Evolutionary conservation across 1,140 invertebrate species (phyloP).

Genomic region (Halyomorpha halys): DNA sequence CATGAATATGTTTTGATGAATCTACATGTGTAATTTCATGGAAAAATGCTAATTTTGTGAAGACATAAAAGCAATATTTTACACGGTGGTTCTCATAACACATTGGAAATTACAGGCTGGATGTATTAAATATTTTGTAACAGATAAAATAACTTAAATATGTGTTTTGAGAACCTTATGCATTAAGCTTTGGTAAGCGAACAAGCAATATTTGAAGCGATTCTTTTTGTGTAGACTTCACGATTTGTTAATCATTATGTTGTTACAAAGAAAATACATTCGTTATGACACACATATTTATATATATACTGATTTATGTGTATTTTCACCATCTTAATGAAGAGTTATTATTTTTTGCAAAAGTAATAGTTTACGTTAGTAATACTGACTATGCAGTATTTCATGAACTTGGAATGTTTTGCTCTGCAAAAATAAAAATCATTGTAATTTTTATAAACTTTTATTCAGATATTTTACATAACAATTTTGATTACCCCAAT

Average conservation of each 20-base stretch:
- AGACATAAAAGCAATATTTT: slow-evolving; percentile 22
- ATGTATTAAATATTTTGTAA: background rate
- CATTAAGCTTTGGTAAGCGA: slow-evolving; percentile 28
- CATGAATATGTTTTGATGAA: too few relatives aligned
- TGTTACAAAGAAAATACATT: slow-evolving; percentile 15
- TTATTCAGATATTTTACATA: slow-evolving; percentile 20
- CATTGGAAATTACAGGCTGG: background rate
- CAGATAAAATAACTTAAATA: background rate
- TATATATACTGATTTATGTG: too few relatives aligned
- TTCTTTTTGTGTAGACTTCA: slow-evolving; percentile 20
- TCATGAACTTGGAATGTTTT: slow-evolving; percentile 23
- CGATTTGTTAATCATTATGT: slow-evolving; percentile 11
- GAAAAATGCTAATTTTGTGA: slow-evolving; percentile 6
- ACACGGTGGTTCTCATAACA: slow-evolving; percentile 22
- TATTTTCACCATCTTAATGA: too few relatives aligned
- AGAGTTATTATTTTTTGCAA: too few relatives aligned
- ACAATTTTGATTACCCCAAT: slow-evolving; percentile 5
- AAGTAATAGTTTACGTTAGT: too few relatives aligned
- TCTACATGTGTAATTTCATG: too few relatives aligned
- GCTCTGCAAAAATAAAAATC: slow-evolving; percentile 33
- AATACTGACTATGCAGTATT: too few relatives aligned
- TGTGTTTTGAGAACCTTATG: slow-evolving; percentile 23
- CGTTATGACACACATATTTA: slow-evolving; percentile 18
- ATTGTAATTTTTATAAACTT: slow-evolving; percentile 15
- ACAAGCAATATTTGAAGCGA: slow-evolving; percentile 25